Conservation (phyloP, 1,140 invertebrate species). For the Sinonovacula constricta region DNA sequence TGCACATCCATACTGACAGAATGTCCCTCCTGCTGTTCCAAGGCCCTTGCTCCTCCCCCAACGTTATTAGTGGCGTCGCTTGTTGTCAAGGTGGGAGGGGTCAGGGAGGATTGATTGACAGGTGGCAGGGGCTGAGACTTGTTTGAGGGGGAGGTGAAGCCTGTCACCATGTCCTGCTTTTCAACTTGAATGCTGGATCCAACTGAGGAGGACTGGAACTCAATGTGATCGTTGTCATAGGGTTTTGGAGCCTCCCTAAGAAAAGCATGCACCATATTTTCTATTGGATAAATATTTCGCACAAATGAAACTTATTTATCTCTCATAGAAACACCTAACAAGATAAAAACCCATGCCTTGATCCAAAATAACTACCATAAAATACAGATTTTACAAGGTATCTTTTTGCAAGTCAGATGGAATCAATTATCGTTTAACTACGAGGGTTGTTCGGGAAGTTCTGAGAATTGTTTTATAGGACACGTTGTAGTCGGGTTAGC, state of each 20-base stretch:
- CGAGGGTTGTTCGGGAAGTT: background rate
- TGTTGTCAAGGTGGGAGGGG: too few species aligned
- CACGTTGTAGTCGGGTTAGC: too few species aligned
- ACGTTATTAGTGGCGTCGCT: too few species aligned
- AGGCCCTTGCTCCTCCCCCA: too few species aligned
- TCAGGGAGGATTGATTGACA: too few species aligned
- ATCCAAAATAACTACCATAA: background rate
- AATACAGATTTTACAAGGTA: background rate
- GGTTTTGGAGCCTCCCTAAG: conserved; percentile 81
- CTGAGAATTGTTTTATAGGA: too few species aligned
- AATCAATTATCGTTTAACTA: conserved; percentile 1
- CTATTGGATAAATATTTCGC: background rate
- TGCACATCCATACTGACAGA: too few species aligned
- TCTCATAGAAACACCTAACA: background rate
- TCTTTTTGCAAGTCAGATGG: background rate
- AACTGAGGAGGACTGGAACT: conserved; percentile 88
- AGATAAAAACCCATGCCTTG: background rate
- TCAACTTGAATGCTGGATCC: conserved; percentile 91
- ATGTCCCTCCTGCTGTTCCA: too few species aligned
- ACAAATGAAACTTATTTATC: background rate
- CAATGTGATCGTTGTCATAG: conserved; percentile 77
- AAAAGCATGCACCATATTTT: conserved; percentile 1
- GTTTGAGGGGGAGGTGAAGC: conserved; percentile 48
- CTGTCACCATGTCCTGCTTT: conserved; percentile 84
- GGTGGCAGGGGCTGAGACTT: too few species aligned